Conservation (phyloP, 2,797 vertebrate genomes). For the Anas georgica region DNA sequence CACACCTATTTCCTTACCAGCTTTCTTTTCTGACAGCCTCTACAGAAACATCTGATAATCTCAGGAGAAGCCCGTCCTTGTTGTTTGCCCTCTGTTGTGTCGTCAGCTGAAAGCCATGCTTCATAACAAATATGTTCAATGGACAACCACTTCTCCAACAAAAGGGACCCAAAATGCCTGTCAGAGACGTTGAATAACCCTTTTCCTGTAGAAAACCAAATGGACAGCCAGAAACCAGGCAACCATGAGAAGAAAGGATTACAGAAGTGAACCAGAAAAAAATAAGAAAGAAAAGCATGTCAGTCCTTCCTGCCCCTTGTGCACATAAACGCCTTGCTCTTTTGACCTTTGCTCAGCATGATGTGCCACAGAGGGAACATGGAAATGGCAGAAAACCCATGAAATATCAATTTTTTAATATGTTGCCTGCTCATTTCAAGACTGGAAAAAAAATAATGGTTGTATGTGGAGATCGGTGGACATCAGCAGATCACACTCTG, state of each 20-base stretch:
- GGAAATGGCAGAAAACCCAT: not conserved
- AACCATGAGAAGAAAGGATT: not conserved
- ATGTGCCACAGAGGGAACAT: not conserved
- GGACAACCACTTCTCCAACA: not conserved
- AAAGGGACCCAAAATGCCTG: not conserved
- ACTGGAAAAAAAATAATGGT: too few species aligned
- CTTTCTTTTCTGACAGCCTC: not conserved
- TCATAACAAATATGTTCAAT: not conserved
- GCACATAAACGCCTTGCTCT: accelerated
- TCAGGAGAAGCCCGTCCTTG: not conserved
- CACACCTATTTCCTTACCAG: not conserved
- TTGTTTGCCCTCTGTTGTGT: not conserved
- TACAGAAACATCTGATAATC: not conserved
- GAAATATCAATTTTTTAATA: not conserved
- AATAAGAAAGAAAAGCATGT: not conserved
- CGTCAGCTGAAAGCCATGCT: not conserved
- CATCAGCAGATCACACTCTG: not conserved
- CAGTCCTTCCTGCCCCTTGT: not conserved
- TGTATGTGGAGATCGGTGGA: not conserved
- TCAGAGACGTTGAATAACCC: not conserved
- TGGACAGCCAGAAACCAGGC: not conserved
- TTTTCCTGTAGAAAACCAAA: not conserved
- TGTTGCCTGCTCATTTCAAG: not conserved
- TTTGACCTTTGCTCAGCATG: not conserved
- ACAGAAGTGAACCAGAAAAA: not conserved